Percentiles rank a stretch among this genome's conserved stretches.
phyloP scores from a whole-genome alignment of 1,140 invertebrate species.

The Brachionus rubens region DNA sequence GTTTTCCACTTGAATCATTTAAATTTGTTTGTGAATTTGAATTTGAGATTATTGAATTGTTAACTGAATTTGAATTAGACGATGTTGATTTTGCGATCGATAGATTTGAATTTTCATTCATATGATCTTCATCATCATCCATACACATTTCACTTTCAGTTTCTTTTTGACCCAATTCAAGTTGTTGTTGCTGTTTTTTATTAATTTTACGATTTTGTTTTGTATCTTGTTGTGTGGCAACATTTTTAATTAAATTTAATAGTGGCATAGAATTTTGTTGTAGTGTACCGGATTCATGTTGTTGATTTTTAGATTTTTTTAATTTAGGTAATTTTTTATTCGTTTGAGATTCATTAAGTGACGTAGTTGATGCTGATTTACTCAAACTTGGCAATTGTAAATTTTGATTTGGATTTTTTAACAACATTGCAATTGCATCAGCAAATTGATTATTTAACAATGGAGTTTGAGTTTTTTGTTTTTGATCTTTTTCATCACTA shows the following conservation, averaged over 20 bases:
- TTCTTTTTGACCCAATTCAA: not conserved
- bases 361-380: too few species aligned
- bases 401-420: not conserved
- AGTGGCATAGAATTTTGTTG: not conserved
- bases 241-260: not conserved
- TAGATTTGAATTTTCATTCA: conserved; percentile 10
- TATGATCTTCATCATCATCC: not conserved
- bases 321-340: not conserved
- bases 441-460: conserved; percentile 1
- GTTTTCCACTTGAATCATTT: not conserved
- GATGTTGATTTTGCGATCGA: not conserved
- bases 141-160: not conserved
- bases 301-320: not conserved
- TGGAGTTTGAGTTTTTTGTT: not conserved
- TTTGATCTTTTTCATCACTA: not conserved
- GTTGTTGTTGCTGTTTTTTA: not conserved
- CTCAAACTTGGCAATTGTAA: too few species aligned
- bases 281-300: not conserved
- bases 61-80: not conserved
- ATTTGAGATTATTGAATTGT: not conserved
- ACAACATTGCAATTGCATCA: not conserved
- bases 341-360: too few species aligned
- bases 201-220: too few species aligned
- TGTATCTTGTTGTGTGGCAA: too few species aligned
- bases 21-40: not conserved